These are phyloP conservation scores for chimpanzee (Pan troglodytes) DNA, from an alignment of 2,113 vertebrate species.

Conservation along the genomic window DNA sequence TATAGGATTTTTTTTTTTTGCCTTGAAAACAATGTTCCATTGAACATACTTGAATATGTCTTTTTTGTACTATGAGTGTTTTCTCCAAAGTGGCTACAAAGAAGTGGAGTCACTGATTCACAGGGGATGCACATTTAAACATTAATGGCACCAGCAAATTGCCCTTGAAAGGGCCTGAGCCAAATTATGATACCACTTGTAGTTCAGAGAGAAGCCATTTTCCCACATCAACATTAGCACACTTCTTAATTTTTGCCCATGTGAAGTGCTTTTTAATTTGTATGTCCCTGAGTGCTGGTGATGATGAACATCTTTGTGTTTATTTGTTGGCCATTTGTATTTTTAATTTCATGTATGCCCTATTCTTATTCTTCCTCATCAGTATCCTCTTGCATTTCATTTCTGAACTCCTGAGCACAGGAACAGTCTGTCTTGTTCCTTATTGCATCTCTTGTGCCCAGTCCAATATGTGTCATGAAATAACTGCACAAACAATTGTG, in stretches of 20 bases:
- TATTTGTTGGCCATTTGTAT: background rate
- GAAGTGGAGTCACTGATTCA: background rate
- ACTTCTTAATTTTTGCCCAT: background rate
- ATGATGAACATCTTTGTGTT: background rate
- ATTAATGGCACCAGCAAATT: background rate
- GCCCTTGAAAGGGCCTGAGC: background rate
- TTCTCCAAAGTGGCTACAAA: background rate
- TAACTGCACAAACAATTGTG: background rate
- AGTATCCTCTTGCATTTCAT: background rate
- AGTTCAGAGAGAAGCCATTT: conserved; percentile 14
- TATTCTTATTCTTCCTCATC: background rate
- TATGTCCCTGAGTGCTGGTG: background rate
- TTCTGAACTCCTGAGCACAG: background rate
- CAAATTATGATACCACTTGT: background rate
- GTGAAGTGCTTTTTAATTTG: conserved; percentile 18
- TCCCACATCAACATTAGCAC: background rate
- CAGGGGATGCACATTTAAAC: background rate
- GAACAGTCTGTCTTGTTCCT: background rate
- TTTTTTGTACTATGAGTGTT: background rate
- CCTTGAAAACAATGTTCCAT: background rate
- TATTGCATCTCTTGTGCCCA: background rate
- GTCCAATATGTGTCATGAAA: background rate
- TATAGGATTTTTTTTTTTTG: background rate
- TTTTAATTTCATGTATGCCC: background rate
- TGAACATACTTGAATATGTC: background rate